Percentiles rank a stretch among this genome's conserved stretches.
Conservation (phyloP, 2,888 invertebrate genomes). For the Yponomeuta cagnagella region DNA sequence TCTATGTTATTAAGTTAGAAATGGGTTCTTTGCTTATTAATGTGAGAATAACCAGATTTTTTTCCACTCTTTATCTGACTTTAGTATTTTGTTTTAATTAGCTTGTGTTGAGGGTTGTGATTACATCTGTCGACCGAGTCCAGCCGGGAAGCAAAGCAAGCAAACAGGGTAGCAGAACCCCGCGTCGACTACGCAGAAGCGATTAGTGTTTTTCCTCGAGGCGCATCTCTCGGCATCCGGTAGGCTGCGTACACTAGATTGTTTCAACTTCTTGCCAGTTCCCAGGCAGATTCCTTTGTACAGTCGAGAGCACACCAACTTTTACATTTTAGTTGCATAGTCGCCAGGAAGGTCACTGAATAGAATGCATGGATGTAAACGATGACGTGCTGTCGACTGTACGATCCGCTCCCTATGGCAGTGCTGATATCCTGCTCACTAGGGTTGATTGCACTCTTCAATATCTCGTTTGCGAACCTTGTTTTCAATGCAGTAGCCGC, state of each 20-base stretch:
- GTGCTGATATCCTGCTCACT: slow-evolving; percentile 10
- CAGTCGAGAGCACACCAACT: too few species aligned
- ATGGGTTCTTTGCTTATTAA: too few species aligned
- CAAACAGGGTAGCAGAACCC: slow-evolving; percentile 22
- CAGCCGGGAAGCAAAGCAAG: slow-evolving; percentile 11
- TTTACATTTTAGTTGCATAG: too few species aligned
- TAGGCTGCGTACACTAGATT: slow-evolving; percentile 21
- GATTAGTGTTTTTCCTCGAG: slow-evolving; percentile 53
- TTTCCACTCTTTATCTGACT: too few species aligned
- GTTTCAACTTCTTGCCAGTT: slow-evolving; percentile 29
- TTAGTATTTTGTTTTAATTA: background rate
- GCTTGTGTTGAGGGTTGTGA: slow-evolving; percentile 23
- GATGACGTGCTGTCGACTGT: background rate
- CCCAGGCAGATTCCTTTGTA: slow-evolving; percentile 18
- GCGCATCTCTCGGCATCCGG: slow-evolving; percentile 44
- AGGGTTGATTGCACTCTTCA: slow-evolving; percentile 15
- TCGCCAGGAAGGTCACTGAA: too few species aligned
- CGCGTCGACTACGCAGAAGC: slow-evolving; percentile 45
- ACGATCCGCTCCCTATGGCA: background rate
- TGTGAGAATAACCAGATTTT: too few species aligned
- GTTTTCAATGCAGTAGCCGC: background rate
- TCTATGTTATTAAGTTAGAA: background rate
- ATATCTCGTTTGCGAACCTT: slow-evolving; percentile 2
- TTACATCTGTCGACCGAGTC: too few species aligned
- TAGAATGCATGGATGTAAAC: too few species aligned